These are phyloP conservation scores for Metacarcinus magister DNA, from an alignment of 2,888 invertebrate species.

Conservation along the genomic window DNA sequence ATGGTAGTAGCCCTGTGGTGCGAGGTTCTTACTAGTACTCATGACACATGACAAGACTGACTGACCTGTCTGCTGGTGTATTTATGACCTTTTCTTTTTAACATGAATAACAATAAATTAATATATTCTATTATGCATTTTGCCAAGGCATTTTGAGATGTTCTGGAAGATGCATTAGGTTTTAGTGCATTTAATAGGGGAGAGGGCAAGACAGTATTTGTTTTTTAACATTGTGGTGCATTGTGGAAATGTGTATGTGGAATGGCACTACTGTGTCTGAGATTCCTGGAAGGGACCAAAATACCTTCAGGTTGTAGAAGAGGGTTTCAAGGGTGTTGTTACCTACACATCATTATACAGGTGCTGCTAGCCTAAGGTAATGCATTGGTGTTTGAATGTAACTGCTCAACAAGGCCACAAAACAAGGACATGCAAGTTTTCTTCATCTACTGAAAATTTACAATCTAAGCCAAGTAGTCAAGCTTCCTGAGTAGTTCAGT, in stretches of 20 bases:
- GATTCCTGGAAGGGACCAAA: not conserved
- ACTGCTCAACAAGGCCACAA: too few relatives aligned
- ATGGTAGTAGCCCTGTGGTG: too few relatives aligned
- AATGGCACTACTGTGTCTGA: not conserved
- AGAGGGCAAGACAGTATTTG: not conserved
- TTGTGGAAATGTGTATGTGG: not conserved
- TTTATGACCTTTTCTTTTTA: not conserved
- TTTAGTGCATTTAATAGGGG: conserved; percentile 46
- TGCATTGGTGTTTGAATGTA: not conserved
- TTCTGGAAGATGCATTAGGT: conserved; percentile 18
- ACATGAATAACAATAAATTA: conserved; percentile 27
- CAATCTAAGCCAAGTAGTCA: too few relatives aligned
- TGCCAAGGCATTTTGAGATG: not conserved
- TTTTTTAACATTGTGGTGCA: not conserved
- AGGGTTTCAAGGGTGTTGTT: not conserved
- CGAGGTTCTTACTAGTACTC: too few relatives aligned
- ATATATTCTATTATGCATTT: conserved; percentile 44
- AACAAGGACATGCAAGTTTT: too few relatives aligned
- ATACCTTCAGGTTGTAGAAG: not conserved
- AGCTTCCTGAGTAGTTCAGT: too few relatives aligned
- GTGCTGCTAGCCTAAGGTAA: not conserved
- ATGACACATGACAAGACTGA: conserved; percentile 5
- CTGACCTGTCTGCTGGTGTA: not conserved
- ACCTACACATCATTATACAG: not conserved
- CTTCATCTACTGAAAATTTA: too few relatives aligned